These are phyloP conservation scores for Drosophila putrida DNA, from an alignment of 2,888 invertebrate species.

Conservation along the genomic window DNA sequence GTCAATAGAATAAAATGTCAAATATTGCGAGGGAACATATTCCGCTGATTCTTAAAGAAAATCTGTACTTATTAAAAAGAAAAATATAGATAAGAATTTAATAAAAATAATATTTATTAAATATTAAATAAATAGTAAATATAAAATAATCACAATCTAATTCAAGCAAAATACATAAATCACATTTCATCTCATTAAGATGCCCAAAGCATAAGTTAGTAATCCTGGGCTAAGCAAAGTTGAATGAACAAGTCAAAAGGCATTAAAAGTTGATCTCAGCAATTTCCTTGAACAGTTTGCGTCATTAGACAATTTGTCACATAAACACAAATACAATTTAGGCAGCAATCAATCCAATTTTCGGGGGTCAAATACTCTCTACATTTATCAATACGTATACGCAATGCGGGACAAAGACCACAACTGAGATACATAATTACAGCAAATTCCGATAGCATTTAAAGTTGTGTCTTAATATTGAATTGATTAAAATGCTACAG, in stretches of 20 bases:
- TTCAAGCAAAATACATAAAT: not conserved
- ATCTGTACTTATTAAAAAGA: not conserved
- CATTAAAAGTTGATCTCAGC: constrained; percentile 36
- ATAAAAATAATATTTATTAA: too few relatives aligned
- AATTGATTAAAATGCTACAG: constrained; percentile 13
- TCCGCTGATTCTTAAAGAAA: not conserved
- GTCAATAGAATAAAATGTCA: constrained; percentile 10
- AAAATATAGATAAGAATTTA: not conserved
- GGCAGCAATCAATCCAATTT: constrained; percentile 40
- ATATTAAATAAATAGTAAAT: not conserved
- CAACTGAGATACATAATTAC: constrained; percentile 27
- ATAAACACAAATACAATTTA: constrained; percentile 20
- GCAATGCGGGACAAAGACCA: constrained; percentile 13
- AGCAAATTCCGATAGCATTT: not conserved
- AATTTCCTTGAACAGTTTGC: constrained; percentile 42
- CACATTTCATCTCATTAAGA: not conserved
- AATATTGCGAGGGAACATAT: not conserved
- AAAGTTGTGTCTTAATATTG: not conserved
- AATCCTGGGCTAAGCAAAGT: constrained; percentile 8
- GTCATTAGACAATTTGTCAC: constrained; percentile 42
- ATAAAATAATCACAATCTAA: too few relatives aligned
- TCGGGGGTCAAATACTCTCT: constrained; percentile 15
- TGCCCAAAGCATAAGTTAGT: constrained; percentile 4
- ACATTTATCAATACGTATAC: constrained; percentile 28
- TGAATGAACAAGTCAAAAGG: constrained; percentile 22